Base-by-base conservation (phyloP, 1,140 invertebrate genomes). In the Homalodisca vitripennis region DNA sequence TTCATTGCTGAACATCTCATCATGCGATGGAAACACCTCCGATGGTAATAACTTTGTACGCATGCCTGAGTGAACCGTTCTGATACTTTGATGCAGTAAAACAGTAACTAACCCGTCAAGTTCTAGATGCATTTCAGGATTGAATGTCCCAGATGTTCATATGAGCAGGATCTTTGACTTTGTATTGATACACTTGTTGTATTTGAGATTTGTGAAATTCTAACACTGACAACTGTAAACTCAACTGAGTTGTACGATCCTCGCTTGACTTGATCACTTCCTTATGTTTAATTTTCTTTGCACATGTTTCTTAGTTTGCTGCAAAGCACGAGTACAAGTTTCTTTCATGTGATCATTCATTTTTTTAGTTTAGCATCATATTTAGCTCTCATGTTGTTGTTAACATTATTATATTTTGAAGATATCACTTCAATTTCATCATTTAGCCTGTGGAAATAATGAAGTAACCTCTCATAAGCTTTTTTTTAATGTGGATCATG, bases 1-100 rank as follows among this genome's bases (percentile, higher is more conserved):
- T 17, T 75, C 75, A 29, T 76, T 76, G 67, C 79, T 77, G 67
- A 82, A 80, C 30, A 82, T 77, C 72, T 84, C 82, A 71, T 83
- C 82, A 69, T 78, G 80, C 71, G 76, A 77, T 1, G 75, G 76
- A 70, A 82, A 82, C 27, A 79, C 71, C 67, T 76, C 73, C 62
- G 73, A 67, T 14, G 73, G 70, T 26, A 72, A 72, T 65, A 75
- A 72, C 70, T 74, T 75, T 73, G 72, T 75, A 75, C 74, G 73
- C 34, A 75, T 71, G 66, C 74, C 74, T 22, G 64, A 48, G 17
- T 72, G 74, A 12, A 75, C 66, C 57, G 65, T 69, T 60, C 48
- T 67, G 51, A 70, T 69, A 46, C 68, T 66, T 47, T 62, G 71
- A 0, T 27, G 51, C 27, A 41, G 66, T 2, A 63, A 27, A 22